Evolutionary conservation across 30 jellyfish, hydroid and myxozoan genomes (phyloP).

Genomic region (Phacellophora camtschatica): DNA sequence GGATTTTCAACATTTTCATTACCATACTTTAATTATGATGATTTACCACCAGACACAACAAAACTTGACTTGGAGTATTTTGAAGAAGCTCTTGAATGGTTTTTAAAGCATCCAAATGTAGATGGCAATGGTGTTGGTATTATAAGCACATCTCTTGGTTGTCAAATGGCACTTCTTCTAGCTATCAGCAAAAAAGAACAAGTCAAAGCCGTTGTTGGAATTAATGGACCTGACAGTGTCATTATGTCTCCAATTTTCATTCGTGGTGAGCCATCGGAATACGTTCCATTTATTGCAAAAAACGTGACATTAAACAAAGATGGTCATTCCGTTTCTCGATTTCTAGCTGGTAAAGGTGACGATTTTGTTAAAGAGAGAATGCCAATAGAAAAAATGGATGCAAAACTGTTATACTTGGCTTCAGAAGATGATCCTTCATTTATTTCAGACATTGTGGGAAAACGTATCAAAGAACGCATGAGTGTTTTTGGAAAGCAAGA

Average conservation of each 20-base stretch:
- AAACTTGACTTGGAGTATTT: conserved; percentile 57
- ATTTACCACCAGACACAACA: neutral
- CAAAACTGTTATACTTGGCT: conserved; percentile 6
- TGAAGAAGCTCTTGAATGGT: conserved; percentile 59
- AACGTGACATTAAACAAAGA: neutral
- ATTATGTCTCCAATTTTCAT: neutral
- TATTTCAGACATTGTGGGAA: neutral
- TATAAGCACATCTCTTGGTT: conserved; percentile 56
- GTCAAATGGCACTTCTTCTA: conserved; percentile 11
- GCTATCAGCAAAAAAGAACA: conserved; percentile 3
- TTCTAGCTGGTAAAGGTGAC: neutral
- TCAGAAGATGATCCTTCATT: conserved; percentile 10
- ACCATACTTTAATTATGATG: conserved; percentile 15
- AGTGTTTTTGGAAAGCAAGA: neutral
- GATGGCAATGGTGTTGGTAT: conserved; percentile 51
- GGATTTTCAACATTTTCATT: conserved; percentile 48
- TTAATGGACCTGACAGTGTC: neutral
- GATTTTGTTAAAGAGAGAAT: neutral
- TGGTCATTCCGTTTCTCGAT: neutral
- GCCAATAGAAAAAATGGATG: neutral
- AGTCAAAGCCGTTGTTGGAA: neutral
- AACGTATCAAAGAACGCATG: neutral
- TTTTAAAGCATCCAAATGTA: conserved; percentile 40
- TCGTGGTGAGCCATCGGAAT: neutral
- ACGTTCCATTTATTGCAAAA: neutral